Percentiles rank a stretch among this genome's conserved stretches.
Evolutionary conservation across 2,888 invertebrate genomes (phyloP).

Genomic region (Notocelia uddmanniana): DNA sequence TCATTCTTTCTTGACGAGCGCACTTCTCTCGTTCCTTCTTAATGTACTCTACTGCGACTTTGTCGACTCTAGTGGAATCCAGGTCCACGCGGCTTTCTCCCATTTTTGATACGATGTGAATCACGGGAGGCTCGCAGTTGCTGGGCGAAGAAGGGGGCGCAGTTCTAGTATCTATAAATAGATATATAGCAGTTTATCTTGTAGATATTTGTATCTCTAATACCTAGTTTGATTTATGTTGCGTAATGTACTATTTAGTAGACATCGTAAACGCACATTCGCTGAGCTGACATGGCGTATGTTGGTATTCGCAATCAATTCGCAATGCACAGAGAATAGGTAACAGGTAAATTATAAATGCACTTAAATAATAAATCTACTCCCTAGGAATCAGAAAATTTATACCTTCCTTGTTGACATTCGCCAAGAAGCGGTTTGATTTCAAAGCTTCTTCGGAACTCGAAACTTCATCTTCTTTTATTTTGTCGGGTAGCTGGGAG

Average conservation of each 20-base stretch:
- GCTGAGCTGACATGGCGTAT: slow-evolving; percentile 1
- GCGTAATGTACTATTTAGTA: no score
- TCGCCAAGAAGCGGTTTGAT: slow-evolving; percentile 53
- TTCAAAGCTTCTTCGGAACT: slow-evolving; percentile 89
- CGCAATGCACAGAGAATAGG: neutral
- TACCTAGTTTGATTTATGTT: no score
- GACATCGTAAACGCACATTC: neutral
- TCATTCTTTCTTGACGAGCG: slow-evolving; percentile 49
- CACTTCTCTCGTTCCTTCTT: slow-evolving; percentile 54
- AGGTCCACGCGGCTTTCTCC: slow-evolving; percentile 49
- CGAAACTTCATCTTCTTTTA: slow-evolving; percentile 91
- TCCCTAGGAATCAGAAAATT: neutral
- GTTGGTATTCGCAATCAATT: neutral
- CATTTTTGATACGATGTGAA: slow-evolving; percentile 64
- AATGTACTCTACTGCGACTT: slow-evolving; percentile 50
- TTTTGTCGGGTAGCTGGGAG: slow-evolving; percentile 68
- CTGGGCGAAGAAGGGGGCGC: slow-evolving; percentile 22
- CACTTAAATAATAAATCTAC: no score
- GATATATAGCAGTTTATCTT: slow-evolving; percentile 10
- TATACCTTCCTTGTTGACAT: slow-evolving; percentile 47
- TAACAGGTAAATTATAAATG: neutral
- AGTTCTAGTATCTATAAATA: slow-evolving; percentile 28
- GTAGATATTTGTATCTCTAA: neutral
- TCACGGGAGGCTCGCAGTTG: slow-evolving; percentile 59
- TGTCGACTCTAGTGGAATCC: slow-evolving; percentile 42